These are phyloP conservation scores for Eutrigla gurnardus DNA, from an alignment of 2,797 vertebrate species.

Conservation along the genomic window DNA sequence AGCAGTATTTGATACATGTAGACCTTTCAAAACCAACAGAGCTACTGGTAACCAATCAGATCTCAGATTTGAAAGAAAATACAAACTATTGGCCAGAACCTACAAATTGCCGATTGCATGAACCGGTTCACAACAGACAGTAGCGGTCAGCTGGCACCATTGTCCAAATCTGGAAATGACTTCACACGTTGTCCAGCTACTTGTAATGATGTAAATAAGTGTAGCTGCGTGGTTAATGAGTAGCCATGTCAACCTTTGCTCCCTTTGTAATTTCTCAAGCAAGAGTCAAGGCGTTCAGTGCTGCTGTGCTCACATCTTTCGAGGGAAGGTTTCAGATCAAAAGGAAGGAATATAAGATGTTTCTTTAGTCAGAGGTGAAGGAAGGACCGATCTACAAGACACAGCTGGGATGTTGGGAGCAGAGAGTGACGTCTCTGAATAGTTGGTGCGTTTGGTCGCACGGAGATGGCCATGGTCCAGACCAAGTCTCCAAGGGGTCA, in stretches of 20 bases:
- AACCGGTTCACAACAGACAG: constrained; percentile 24
- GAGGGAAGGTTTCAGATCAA: constrained; percentile 16
- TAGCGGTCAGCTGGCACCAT: constrained; percentile 35
- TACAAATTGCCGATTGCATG: background rate
- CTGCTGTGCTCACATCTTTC: constrained; percentile 24
- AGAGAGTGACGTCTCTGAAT: constrained; percentile 46
- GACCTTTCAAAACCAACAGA: background rate
- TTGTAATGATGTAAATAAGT: constrained; percentile 72
- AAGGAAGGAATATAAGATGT: constrained; percentile 42
- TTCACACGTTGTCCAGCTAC: constrained; percentile 54
- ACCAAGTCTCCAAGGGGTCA: constrained; percentile 86
- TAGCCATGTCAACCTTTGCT: constrained; percentile 85
- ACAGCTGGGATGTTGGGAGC: constrained; percentile 5
- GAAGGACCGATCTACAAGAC: constrained; percentile 16
- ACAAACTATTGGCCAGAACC: background rate
- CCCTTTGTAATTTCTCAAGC: constrained; percentile 73
- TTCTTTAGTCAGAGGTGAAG: constrained; percentile 21
- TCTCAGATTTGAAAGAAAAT: background rate
- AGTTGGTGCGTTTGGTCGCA: constrained; percentile 47
- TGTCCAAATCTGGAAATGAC: constrained; percentile 36
- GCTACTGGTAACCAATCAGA: background rate
- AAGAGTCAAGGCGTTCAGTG: constrained; percentile 52
- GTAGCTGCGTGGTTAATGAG: constrained; percentile 82
- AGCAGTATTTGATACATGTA: too few species aligned
- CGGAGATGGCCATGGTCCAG: constrained; percentile 84